Evolutionary conservation across 2,797 vertebrate genomes (phyloP), one percentile per base, ranked within the genome.

Genomic region (Lacerta agilis): DNA sequence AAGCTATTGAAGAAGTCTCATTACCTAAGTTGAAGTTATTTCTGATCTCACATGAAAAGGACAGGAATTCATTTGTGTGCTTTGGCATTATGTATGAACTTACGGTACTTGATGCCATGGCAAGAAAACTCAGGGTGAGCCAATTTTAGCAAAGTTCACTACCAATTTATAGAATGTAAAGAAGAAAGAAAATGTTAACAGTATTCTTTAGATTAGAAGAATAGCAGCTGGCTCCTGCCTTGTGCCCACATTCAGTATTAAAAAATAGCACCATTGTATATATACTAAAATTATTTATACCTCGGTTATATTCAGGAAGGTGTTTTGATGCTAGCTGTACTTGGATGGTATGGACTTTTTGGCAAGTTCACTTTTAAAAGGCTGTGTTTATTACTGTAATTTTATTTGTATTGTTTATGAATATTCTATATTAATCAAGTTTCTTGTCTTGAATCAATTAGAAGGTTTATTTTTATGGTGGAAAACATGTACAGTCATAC

Each of bases 201-300:
- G 92, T 83, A 87, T 81, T 5, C 2, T 29, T 71, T 3, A 49
- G 49, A 49, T 1, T 95, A 91, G 93, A 93, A 95, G 80, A 93
- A 91, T 93, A 95, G 93, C 91, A 95, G 92, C 94, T 96, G 91
- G 79, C 91, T 95, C 87, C 92, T 93, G 91, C 93, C 36, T 81
- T 95, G 83, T 96, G 91, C 93, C 89, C 88, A 92, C 88, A 71
- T 79, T 87, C 77, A 86, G 43, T 38, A 75, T 92, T 94, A 93
- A 92, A 96, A 94, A 95, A 88, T 94, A 95, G 92, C 91, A 86
- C 73, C 85, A 81, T 91, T 89, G 86, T 87, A 61, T 90, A 90
- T 89, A n/a, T 20, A 13, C 80, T 86, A 87, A 85, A 45, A 78
- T 94, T 94, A 90, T 94, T 93, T 90, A 92, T 85, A 43, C n/a